These are phyloP conservation scores for Paelopatides confundens DNA, from an alignment of 53 echinoderm and acorn worm genomes.

Conservation along the genomic window DNA sequence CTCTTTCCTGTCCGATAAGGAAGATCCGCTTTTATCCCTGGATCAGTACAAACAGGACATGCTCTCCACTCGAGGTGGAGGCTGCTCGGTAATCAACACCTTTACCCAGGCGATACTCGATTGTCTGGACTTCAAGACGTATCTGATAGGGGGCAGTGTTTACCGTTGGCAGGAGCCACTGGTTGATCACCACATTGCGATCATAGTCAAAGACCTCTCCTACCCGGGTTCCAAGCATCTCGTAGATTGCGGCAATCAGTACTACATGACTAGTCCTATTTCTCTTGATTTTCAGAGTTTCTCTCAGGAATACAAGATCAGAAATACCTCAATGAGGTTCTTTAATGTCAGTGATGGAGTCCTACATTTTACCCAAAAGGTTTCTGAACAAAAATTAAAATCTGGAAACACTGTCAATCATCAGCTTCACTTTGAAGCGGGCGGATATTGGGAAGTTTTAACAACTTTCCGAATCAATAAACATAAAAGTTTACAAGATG, in stretches of 20 bases:
- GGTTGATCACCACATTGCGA: background rate
- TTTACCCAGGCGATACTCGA: background rate
- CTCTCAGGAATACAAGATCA: background rate
- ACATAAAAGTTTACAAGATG: background rate
- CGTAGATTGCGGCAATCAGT: background rate
- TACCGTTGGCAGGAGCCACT: background rate
- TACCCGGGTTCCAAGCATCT: background rate
- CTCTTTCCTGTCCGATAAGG: background rate
- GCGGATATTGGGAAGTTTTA: constrained; percentile 19
- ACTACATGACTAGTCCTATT: background rate
- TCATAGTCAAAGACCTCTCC: background rate
- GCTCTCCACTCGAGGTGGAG: background rate
- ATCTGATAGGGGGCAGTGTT: background rate
- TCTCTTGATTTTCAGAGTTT: background rate
- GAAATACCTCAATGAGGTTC: background rate
- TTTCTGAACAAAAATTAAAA: background rate
- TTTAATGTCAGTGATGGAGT: constrained; percentile 1
- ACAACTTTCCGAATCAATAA: background rate
- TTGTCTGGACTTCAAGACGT: background rate
- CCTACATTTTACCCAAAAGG: background rate
- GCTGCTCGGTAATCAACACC: background rate
- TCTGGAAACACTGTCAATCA: too few species aligned
- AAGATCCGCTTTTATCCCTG: background rate
- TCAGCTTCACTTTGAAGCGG: too few species aligned
- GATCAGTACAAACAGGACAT: background rate